Evolutionary conservation across 2,888 invertebrate genomes (phyloP), one percentile per base, ranked within the genome.

Genomic region (Drepanosiphum platanoidis): DNA sequence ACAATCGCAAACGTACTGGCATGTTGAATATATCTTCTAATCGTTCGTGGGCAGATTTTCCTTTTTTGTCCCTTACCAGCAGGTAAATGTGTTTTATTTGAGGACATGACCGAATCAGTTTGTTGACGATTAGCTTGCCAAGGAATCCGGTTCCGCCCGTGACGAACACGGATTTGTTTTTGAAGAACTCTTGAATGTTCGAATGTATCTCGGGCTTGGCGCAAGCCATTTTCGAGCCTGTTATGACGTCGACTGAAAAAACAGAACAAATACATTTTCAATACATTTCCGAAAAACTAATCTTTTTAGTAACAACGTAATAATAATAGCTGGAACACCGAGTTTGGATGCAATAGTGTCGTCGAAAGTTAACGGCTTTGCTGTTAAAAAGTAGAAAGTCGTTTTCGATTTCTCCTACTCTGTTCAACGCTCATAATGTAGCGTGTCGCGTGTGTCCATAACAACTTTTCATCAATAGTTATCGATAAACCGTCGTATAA

Each of bases 111-210:
- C 90, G 90, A 15, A 98, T 89, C n/a, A 98, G 91, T 90, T 97
- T 98, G 89, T 98, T 98, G 8, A 98, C 92, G 0, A 98, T 91
- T 86, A 95, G 95, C 87, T 97, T 92, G 0, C 98, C 98, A n/a
- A 98, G 92, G 88, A 98, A 98, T 7, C 98, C 98, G 3, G 96
- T 97, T 39, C 94, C 96, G 1, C 98, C 98, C 30, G 98, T 99
- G 80, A 99, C 93, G 88, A 99, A 96, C 68, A 99, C 91, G 89
- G 93, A 94, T 89, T 95, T 94, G 18, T 92, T 92, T 30, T 91
- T 89, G 89, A 94, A 95, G 89, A 94, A 95, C 30, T 92, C 91
- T 86, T 84, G 84, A 39, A 84, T 77, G 72, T 8, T 87, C 87
- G 84, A 84, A 39, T 70, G 66, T 18, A 36, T 22, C 30, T 66